phyloP scores from a whole-genome alignment of 2,888 invertebrate species.

The Macrophya annulata region DNA sequence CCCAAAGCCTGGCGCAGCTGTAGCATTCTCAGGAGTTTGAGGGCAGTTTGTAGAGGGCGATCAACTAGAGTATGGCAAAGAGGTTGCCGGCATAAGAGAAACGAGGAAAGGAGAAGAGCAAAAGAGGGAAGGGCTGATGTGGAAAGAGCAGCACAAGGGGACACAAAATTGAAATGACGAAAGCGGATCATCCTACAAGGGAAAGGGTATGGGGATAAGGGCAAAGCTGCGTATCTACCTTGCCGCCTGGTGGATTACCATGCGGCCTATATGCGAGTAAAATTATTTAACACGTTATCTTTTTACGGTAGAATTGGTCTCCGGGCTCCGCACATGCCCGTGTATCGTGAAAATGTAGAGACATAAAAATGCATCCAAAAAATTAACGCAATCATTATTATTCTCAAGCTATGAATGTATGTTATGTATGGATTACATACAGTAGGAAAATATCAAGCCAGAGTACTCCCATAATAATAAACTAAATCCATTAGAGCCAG shows the following conservation, averaged over 20 bases:
- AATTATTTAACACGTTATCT: constrained; percentile 15
- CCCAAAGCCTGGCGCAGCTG: constrained; percentile 40
- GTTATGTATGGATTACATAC: neutral
- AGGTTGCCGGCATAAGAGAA: constrained; percentile 18
- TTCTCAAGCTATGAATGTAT: constrained; percentile 5
- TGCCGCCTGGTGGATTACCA: constrained; percentile 45
- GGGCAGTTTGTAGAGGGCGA: constrained; percentile 45
- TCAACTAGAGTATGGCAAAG: constrained; percentile 46
- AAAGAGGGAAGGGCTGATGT: constrained; percentile 14
- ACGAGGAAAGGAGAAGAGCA: neutral
- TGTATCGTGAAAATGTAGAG: neutral
- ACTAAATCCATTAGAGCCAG: constrained; percentile 49
- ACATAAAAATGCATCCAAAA: constrained; percentile 15
- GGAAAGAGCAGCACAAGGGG: constrained; percentile 67
- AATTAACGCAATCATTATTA: constrained; percentile 28
- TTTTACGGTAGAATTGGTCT: neutral
- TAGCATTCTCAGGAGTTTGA: constrained; percentile 51
- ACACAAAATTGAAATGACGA: constrained; percentile 76
- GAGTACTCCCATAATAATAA: constrained; percentile 30
- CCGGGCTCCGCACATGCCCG: neutral
- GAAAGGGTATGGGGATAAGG: neutral
- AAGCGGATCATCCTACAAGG: constrained; percentile 72
- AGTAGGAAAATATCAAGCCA: constrained; percentile 1
- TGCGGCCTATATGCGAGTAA: neutral
- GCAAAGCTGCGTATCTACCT: constrained; percentile 31